Base-by-base conservation (phyloP, 2,888 invertebrate species). In the Acronicta aceris region DNA sequence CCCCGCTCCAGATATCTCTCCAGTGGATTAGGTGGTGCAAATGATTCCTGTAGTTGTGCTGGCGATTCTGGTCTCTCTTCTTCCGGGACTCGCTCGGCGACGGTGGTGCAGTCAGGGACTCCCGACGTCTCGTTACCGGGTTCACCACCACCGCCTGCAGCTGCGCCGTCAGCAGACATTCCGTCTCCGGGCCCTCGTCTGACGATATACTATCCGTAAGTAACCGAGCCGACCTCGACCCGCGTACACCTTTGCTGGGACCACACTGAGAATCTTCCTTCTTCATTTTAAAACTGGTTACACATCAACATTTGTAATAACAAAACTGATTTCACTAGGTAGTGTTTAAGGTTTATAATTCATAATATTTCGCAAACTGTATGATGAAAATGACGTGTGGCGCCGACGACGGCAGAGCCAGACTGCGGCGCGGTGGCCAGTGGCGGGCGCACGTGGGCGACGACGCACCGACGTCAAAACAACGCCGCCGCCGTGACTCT, bases 1-100 rank as follows among this genome's bases (percentile, higher is more conserved):
- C 94, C 67, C 93, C 93, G 59, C 91, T 89, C 94, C 94, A 93
- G 69, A 93, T 93, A 81, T 94, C 94, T 75, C 89, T 88, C 94
- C 94, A 95, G 81, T 93, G 93, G 66, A 93, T 94, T 61, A 93
- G 85, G 59, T 94, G 92, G 72, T 92, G 93, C 74, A 90, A 89
- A 79, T 91, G 95, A 84, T 89, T 95, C 87, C 83, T 92, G 81
- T 91, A 94, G 82, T 91, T 89, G 81, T 90, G 93, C 74, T 86
- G 93, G 53, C 87, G 91, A 79, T 87, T 88, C 75, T 81, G 85
- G 65, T 88, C 90, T 68, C 88, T 90, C 84, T 93, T 93, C 83
- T 94, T 93, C 66, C 93, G 87, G 40, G 88, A 92, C 61, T 94
- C 94, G n/a, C 89, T 91, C 8, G 95, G 95, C 30, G 95, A 95